phyloP scores from a whole-genome alignment of 2,797 vertebrate genomes.

The Arnoldichthys spilopterus region DNA sequence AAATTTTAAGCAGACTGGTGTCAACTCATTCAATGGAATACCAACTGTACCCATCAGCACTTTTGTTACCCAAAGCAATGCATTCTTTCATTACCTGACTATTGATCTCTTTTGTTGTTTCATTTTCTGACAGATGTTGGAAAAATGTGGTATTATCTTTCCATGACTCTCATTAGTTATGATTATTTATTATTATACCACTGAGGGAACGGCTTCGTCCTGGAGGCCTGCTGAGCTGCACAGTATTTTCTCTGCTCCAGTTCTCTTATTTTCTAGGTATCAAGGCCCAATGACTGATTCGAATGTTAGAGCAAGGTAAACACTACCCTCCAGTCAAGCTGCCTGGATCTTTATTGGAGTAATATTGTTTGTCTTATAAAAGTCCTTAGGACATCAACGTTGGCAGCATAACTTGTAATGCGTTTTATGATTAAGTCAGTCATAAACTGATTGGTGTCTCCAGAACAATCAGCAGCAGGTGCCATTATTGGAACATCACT shows the following conservation, averaged over 20 bases:
- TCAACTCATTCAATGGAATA: constrained; percentile 22
- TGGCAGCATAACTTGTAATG: not conserved
- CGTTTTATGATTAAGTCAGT: not conserved
- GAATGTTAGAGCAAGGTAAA: constrained; percentile 1
- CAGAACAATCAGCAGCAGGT: too few relatives aligned
- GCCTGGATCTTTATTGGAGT: not conserved
- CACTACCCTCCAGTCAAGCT: not conserved
- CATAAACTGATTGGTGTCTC: too few relatives aligned
- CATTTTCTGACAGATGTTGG: not conserved
- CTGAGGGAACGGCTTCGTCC: not conserved
- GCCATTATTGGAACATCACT: too few relatives aligned
- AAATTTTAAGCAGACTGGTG: constrained; percentile 53
- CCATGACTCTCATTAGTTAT: constrained; percentile 2
- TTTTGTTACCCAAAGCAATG: not conserved
- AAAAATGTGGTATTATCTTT: not conserved
- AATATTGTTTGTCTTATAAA: not conserved
- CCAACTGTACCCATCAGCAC: not conserved
- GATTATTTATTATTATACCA: not conserved
- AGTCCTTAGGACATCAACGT: too few relatives aligned
- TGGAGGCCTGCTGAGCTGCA: constrained; percentile 1
- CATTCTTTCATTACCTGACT: not conserved
- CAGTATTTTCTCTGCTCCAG: not conserved
- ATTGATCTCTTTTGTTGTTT: constrained; percentile 9
- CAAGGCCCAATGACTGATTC: not conserved
- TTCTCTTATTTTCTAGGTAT: not conserved